phyloP scores from a whole-genome alignment of 2,113 vertebrate species.

The Uropsilus gracilis region DNA sequence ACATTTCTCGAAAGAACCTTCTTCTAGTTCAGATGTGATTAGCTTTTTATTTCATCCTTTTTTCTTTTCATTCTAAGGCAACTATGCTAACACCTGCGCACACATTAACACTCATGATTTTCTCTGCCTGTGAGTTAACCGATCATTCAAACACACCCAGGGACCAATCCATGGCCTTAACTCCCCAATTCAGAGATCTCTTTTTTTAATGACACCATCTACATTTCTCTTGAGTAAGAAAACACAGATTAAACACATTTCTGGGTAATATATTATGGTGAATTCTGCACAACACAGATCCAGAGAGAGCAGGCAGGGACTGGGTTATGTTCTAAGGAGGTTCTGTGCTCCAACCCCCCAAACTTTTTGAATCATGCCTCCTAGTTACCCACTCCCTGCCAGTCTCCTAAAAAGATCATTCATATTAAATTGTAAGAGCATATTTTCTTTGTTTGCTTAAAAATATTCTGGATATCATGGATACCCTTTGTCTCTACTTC shows the following conservation, averaged over 20 bases:
- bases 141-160: constrained; percentile 29
- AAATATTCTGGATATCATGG: not conserved
- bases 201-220: not conserved
- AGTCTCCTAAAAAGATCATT: not conserved
- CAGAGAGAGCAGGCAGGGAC: not conserved
- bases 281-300: not conserved
- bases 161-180: not conserved
- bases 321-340: not conserved
- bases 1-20: constrained; percentile 68
- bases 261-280: not conserved
- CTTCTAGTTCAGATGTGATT: constrained; percentile 65
- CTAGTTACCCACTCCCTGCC: not conserved
- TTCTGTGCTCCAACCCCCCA: not conserved
- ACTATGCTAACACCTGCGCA: constrained; percentile 63
- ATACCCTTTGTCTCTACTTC: not conserved
- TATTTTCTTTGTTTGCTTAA: constrained; percentile 5
- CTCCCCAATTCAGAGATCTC: not conserved
- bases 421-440: not conserved
- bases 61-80: constrained; percentile 27
- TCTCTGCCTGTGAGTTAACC: constrained; percentile 18
- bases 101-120: constrained; percentile 47
- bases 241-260: not conserved
- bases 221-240: not conserved
- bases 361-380: not conserved
- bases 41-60: constrained; percentile 15